Percentiles rank a stretch among this genome's conserved stretches.
These are phyloP conservation scores for Sericinus montela DNA, from an alignment of 2,888 invertebrate genomes.

Conservation along the genomic window DNA sequence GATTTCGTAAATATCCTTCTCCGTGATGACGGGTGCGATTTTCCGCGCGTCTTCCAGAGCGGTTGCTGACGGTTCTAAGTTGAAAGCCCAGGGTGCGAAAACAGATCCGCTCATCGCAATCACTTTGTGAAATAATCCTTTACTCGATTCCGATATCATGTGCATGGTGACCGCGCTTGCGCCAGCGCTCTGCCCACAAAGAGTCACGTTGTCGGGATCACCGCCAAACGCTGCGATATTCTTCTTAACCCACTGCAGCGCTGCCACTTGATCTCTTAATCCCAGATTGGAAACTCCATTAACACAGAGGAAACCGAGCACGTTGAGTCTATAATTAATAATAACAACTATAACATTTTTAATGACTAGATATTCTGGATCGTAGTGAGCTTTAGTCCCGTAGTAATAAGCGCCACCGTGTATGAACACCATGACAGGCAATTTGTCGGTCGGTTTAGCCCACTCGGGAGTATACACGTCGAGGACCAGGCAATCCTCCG, in stretches of 20 bases:
- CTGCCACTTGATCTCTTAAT: slow-evolving; percentile 63
- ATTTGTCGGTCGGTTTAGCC: slow-evolving; percentile 26
- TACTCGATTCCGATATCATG: slow-evolving; percentile 49
- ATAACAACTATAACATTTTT: slow-evolving; percentile 54
- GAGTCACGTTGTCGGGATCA: slow-evolving; percentile 64
- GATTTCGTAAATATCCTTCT: slow-evolving; percentile 41
- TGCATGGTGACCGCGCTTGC: slow-evolving; percentile 60
- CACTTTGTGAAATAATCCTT: slow-evolving; percentile 60
- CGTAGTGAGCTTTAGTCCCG: slow-evolving; percentile 62
- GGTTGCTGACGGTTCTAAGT: slow-evolving; percentile 41
- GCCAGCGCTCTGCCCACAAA: slow-evolving; percentile 68
- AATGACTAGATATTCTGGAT: slow-evolving; percentile 60
- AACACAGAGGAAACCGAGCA: slow-evolving; percentile 60
- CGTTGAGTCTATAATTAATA: slow-evolving; percentile 61
- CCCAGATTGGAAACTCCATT: slow-evolving; percentile 61
- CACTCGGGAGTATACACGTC: slow-evolving; percentile 53
- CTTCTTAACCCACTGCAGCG: slow-evolving; percentile 58
- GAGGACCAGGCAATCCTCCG: slow-evolving; percentile 58
- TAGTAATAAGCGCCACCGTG: slow-evolving; percentile 69
- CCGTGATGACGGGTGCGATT: slow-evolving; percentile 35
- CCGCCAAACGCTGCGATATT: slow-evolving; percentile 66
- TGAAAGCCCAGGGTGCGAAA: slow-evolving; percentile 61
- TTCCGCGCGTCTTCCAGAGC: slow-evolving; percentile 52
- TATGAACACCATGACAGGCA: slow-evolving; percentile 62
- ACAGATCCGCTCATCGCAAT: slow-evolving; percentile 60